Base-by-base conservation (phyloP, 2,113 vertebrate species). In the Caranx ignobilis region DNA sequence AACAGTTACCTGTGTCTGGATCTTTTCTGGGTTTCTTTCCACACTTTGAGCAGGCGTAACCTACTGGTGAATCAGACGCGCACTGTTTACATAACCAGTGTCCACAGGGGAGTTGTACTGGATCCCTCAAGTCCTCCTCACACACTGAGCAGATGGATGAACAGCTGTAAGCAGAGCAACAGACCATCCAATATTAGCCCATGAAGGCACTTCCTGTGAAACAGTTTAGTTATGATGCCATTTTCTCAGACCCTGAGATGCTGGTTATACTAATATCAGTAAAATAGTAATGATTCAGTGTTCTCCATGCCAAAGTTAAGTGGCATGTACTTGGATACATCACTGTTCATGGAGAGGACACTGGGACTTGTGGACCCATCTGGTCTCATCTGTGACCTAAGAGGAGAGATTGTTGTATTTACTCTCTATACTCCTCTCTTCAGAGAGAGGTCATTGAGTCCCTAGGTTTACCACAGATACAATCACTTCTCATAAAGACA, bases 251-350 rank as follows among this genome's bases (percentile, higher is more conserved):
- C n/a, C n/a, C n/a, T n/a, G n/a, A n/a, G n/a, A n/a, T n/a, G n/a
- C n/a, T n/a, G n/a, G n/a, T n/a, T n/a, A n/a, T n/a, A n/a, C n/a
- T n/a, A n/a, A n/a, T n/a, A n/a, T n/a, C n/a, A n/a, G n/a, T n/a
- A n/a, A n/a, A n/a, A n/a, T n/a, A n/a, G n/a, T n/a, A n/a, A n/a
- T n/a, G n/a, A n/a, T n/a, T n/a, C n/a, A n/a, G n/a, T n/a, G n/a
- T n/a, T n/a, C n/a, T n/a, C n/a, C n/a, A n/a, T n/a, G 21, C 1
- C 0, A 59, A 88, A 63, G 1, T 0, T 1, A 0, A 21, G 0
- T 2, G 82, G 82, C 0, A 0, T 0, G 0, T 0, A 0, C 43
- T 4, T 77, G 48, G 87, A 83, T 3, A 0, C 0, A 0, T 77
- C 41, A 26, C 71, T 77, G 54, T 63, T 74, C 6, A 81, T 4